Conservation (phyloP, 2,113 vertebrate species). For the Galeopterus variegatus region DNA sequence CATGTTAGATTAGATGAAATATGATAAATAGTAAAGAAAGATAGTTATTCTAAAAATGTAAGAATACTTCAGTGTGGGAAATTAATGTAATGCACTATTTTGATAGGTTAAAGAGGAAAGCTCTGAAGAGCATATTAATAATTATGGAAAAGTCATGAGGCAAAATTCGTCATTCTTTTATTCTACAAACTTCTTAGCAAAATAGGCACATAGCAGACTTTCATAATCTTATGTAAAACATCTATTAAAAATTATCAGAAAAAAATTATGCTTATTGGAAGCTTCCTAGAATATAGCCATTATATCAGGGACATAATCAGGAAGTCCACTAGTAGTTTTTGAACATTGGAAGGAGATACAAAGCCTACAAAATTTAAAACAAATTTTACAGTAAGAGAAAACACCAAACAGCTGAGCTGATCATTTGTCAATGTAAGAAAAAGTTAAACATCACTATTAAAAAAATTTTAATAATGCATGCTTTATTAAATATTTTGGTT, state of each 20-base stretch:
- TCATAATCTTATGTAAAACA: background rate
- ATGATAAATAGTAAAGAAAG: background rate
- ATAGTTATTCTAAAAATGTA: background rate
- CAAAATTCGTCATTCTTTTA: background rate
- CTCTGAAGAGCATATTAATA: background rate
- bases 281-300: background rate
- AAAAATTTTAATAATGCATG: background rate
- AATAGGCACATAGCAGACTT: background rate
- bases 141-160: background rate
- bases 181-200: background rate
- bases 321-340: background rate
- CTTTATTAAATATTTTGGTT: background rate
- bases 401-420: background rate
- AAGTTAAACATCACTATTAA: background rate
- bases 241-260: background rate
- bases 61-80: background rate
- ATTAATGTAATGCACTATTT: background rate
- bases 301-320: background rate
- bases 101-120: background rate
- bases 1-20: background rate
- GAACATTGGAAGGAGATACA: background rate
- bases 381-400: conserved; percentile 3
- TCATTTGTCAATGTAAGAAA: background rate
- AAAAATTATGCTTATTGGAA: background rate
- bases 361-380: background rate